A percentile compares a stretch with the other conserved stretches of the same genome.
Conservation (phyloP, 2,113 vertebrate species). For the Spermophilus dauricus region DNA sequence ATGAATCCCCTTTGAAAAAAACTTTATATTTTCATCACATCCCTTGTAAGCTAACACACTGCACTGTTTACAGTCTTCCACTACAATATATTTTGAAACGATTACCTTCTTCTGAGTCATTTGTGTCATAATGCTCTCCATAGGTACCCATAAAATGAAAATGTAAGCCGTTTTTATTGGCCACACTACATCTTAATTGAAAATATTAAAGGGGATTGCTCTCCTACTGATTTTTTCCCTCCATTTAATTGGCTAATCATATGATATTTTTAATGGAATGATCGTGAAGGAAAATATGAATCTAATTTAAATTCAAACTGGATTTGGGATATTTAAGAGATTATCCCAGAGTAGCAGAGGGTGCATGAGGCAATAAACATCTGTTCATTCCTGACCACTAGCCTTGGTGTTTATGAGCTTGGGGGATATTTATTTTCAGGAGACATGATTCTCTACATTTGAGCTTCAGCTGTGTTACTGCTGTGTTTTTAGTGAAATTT, state of each 20-base stretch:
- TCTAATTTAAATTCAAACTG: slow-evolving; percentile 89
- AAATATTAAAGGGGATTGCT: slow-evolving; percentile 91
- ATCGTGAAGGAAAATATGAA: slow-evolving; percentile 89
- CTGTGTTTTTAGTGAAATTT: slow-evolving; percentile 73
- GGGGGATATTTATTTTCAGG: slow-evolving; percentile 87
- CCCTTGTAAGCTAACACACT: slow-evolving; percentile 87
- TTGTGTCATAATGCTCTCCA: slow-evolving; percentile 91
- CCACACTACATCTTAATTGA: slow-evolving; percentile 91
- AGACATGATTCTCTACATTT: slow-evolving; percentile 83
- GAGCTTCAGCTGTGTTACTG: slow-evolving; percentile 70
- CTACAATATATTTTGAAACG: slow-evolving; percentile 90
- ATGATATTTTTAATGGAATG: slow-evolving; percentile 88
- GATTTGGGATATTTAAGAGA: slow-evolving; percentile 89
- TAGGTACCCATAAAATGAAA: slow-evolving; percentile 92
- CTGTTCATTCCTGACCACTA: slow-evolving; percentile 88
- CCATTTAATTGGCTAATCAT: slow-evolving; percentile 89
- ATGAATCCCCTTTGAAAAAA: slow-evolving; percentile 84
- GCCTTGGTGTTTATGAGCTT: slow-evolving; percentile 86
- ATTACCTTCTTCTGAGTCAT: slow-evolving; percentile 92
- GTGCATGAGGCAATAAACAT: slow-evolving; percentile 87
- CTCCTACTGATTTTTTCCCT: slow-evolving; percentile 82
- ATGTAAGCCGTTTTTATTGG: slow-evolving; percentile 91
- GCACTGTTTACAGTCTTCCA: slow-evolving; percentile 88
- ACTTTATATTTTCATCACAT: slow-evolving; percentile 90
- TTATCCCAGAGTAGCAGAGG: slow-evolving; percentile 89